Evolutionary conservation across 2,113 vertebrate species (phyloP).

Genomic region (Nibea albiflora): DNA sequence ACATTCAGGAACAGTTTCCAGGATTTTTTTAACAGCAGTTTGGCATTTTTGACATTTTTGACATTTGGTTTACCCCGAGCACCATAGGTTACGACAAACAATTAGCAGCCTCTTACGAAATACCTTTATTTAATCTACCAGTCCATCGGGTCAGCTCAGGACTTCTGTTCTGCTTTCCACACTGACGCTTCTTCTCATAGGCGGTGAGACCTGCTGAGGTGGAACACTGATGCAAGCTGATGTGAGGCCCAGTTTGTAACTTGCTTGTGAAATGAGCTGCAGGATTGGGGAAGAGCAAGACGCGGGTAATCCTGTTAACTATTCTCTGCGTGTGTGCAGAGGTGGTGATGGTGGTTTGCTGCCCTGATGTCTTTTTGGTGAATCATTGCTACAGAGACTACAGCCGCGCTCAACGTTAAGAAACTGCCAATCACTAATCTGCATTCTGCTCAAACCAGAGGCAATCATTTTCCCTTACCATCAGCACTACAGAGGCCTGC

Average conservation of each 20-base stretch:
- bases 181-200: constrained; percentile 16
- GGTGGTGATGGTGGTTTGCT: constrained; percentile 43
- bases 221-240: constrained; percentile 39
- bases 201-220: constrained; percentile 16
- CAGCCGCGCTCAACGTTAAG: constrained; percentile 13
- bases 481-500: neutral
- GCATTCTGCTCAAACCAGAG: constrained; percentile 22
- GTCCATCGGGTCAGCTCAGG: constrained; percentile 30
- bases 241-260: constrained; percentile 30
- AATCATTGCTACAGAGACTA: constrained; percentile 46
- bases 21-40: neutral
- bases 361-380: constrained; percentile 33
- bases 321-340: constrained; percentile 44
- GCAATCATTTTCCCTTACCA: constrained; percentile 29
- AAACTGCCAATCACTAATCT: constrained; percentile 41
- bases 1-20: neutral
- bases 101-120: neutral
- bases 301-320: constrained; percentile 50
- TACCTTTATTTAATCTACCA: neutral
- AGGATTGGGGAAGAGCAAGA: constrained; percentile 47
- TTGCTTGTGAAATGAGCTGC: constrained; percentile 46
- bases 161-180: neutral
- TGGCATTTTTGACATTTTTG: constrained; percentile 1
- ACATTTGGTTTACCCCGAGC: neutral
- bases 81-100: neutral